Conservation (phyloP, 2,113 vertebrate genomes). For the Nymphicus hollandicus region DNA sequence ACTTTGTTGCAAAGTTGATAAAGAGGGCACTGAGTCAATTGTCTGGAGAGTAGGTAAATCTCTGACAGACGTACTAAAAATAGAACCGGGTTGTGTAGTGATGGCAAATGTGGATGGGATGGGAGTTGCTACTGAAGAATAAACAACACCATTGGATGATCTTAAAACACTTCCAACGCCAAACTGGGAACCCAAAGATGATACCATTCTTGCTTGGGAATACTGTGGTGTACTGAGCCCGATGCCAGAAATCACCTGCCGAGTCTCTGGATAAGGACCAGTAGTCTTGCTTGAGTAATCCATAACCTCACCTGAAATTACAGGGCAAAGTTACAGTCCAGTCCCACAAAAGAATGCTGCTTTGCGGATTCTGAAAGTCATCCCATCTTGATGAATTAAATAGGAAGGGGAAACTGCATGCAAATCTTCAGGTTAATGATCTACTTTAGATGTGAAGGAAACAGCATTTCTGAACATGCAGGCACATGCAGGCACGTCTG, state of each 20-base stretch:
- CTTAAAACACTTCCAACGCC: slow-evolving; percentile 86
- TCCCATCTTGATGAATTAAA: slow-evolving; percentile 79
- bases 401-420: slow-evolving; percentile 78
- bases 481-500: slow-evolving; percentile 92
- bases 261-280: slow-evolving; percentile 82
- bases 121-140: slow-evolving; percentile 90
- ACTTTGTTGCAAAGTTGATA: slow-evolving; percentile 81
- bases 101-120: slow-evolving; percentile 92
- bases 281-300: slow-evolving; percentile 95
- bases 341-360: slow-evolving; percentile 71
- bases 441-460: slow-evolving; percentile 83
- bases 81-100: slow-evolving; percentile 94
- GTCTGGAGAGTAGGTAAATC: slow-evolving; percentile 85
- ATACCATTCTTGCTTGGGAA: slow-evolving; percentile 83
- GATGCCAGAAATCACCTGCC: slow-evolving; percentile 79
- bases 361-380: slow-evolving; percentile 68
- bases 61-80: slow-evolving; percentile 86
- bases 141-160: slow-evolving; percentile 92
- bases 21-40: slow-evolving; percentile 84
- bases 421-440: slow-evolving; percentile 80
- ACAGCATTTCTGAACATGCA: slow-evolving; percentile 92
- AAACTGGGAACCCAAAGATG: slow-evolving; percentile 78
- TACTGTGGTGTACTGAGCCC: slow-evolving; percentile 82
- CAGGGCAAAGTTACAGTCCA: slow-evolving; percentile 87
- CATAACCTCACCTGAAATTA: slow-evolving; percentile 96